phyloP scores from a whole-genome alignment of 2,888 invertebrate genomes.

The Myopa tessellatipennis region DNA sequence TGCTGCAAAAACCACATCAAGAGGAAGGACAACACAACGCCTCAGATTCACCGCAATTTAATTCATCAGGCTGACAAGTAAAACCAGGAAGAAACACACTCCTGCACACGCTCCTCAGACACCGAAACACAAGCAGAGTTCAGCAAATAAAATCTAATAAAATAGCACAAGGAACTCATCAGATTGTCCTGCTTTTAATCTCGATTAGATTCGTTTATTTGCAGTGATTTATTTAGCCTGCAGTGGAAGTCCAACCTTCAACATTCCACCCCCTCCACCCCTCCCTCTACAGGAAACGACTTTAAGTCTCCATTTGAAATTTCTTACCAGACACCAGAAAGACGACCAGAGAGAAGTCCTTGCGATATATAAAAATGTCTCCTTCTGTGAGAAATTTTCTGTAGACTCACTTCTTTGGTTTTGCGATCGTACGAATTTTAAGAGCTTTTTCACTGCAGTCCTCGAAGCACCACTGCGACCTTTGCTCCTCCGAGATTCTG shows the following conservation, averaged over 20 bases:
- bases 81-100: too few relatives aligned
- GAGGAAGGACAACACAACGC: too few relatives aligned
- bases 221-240: conserved; percentile 6
- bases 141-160: background rate
- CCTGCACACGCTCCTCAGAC: too few relatives aligned
- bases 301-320: conserved; percentile 7
- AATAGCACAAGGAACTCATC: background rate
- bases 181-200: conserved; percentile 21
- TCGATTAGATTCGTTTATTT: conserved; percentile 22
- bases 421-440: conserved; percentile 19
- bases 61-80: too few relatives aligned
- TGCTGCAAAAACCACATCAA: too few relatives aligned
- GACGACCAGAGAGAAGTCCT: background rate
- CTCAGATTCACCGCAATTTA: too few relatives aligned
- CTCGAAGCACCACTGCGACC: background rate
- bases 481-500: background rate
- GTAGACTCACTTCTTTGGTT: conserved; percentile 2
- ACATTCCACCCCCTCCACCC: background rate
- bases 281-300: background rate
- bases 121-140: too few relatives aligned
- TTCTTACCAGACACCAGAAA: background rate
- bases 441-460: conserved; percentile 9
- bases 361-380: background rate
- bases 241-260: background rate
- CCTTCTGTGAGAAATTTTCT: background rate